Evolutionary conservation across 2,113 vertebrate species (phyloP), one percentile per base, ranked within the genome.

Genomic region (Gadus chalcogrammus): DNA sequence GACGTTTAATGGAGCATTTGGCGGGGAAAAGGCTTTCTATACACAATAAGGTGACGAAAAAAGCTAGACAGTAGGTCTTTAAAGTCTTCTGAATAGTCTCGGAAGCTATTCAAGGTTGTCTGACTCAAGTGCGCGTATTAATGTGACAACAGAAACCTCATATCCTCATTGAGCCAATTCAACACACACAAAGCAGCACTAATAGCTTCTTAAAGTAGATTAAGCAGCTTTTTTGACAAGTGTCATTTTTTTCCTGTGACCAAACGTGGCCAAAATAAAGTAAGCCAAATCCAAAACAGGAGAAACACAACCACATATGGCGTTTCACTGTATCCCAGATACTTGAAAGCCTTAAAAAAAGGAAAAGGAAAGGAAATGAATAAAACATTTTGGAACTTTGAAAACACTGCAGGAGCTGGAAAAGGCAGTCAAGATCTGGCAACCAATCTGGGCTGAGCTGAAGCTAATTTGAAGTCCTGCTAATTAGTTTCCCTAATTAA

Each of bases 401-500:
- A 69, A 73, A 62, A 35, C 53, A 69, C 75, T 48, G 69, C 59
- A 72, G 65, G 61, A 70, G 67, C 67, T 60, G 31, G 61, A 74
- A 62, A 53, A 76, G 72, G 61, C 68, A 65, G 27, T 71, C 69
- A 85, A 73, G 69, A 79, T 77, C 71, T 78, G 66, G 70, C 82
- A 83, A 70, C 71, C 67, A 77, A 82, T 80, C 69, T 75, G 61
- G 42, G 62, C 64, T 18, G 74, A 60, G 60, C 56, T 77, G 76
- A 86, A 81, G 87, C 74, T 67, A 78, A 88, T 81, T 56, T 65
- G 70, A 73, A 71, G 70, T 74, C 55, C 74, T 63, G 59, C 27
- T 86, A 76, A 86, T 88, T 79, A 85, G 77, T 48, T 71, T 76
- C 68, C 72, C 53, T 73, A 70, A 67, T 58, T 58, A 58, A n/a